These are phyloP conservation scores for Drosophila prostipennis DNA, from an alignment of 2,888 invertebrate species.

Conservation along the genomic window DNA sequence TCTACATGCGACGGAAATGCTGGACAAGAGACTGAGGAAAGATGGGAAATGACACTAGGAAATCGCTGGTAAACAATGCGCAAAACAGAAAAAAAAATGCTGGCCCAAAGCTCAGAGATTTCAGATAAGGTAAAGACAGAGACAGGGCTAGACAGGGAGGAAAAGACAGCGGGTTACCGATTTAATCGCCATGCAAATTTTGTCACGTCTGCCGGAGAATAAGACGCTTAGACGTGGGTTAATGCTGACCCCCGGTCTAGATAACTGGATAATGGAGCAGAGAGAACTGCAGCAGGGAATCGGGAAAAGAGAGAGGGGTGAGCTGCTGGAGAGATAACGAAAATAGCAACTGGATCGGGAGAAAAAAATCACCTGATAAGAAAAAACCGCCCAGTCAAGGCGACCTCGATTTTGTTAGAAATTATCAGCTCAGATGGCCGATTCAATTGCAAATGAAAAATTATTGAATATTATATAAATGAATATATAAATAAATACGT, in stretches of 20 bases:
- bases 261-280: constrained; percentile 44
- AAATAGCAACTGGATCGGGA: constrained; percentile 3
- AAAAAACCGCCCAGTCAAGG: not conserved
- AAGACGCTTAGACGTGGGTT: constrained; percentile 67
- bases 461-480: constrained; percentile 17
- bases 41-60: constrained; percentile 79
- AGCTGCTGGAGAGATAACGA: constrained; percentile 5
- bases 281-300: constrained; percentile 1
- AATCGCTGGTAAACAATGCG: constrained; percentile 73
- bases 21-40: constrained; percentile 54
- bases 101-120: constrained; percentile 33
- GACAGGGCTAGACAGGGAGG: constrained; percentile 12
- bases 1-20: constrained; percentile 60
- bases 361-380: constrained; percentile 19
- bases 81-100: constrained; percentile 32
- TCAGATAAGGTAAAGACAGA: constrained; percentile 20
- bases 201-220: constrained; percentile 65
- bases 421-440: constrained; percentile 28
- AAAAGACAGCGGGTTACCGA: constrained; percentile 21
- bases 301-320: not conserved
- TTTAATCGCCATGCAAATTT: constrained; percentile 64
- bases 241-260: constrained; percentile 50
- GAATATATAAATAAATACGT: constrained; percentile 19
- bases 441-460: constrained; percentile 28
- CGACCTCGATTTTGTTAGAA: constrained; percentile 31